Evolutionary conservation across 2,113 vertebrate genomes (phyloP).

Genomic region (Xenopus laevis): DNA sequence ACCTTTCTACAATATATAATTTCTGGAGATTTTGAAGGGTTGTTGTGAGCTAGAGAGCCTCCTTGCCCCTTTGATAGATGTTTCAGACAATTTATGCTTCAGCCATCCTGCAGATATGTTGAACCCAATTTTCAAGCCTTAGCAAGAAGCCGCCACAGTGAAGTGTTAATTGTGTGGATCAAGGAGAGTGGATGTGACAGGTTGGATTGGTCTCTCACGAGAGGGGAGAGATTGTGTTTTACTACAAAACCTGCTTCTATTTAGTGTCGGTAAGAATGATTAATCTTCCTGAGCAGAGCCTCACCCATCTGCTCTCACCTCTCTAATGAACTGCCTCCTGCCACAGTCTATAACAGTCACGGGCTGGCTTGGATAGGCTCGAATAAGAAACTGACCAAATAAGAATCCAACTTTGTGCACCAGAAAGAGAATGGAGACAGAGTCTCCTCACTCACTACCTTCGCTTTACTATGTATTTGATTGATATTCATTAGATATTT

Average conservation of each 20-base stretch:
- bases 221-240: slow-evolving; percentile 45
- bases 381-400: neutral
- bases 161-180: slow-evolving; percentile 42
- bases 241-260: slow-evolving; percentile 46
- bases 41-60: too few species aligned
- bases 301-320: slow-evolving; percentile 45
- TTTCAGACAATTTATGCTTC: too few species aligned
- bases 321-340: slow-evolving; percentile 45
- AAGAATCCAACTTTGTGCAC: too few species aligned
- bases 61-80: too few species aligned
- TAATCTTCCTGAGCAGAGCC: slow-evolving; percentile 41
- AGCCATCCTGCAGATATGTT: too few species aligned
- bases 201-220: slow-evolving; percentile 39
- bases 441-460: too few species aligned
- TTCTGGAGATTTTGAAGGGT: too few species aligned
- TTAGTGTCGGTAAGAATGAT: slow-evolving; percentile 44
- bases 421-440: too few species aligned
- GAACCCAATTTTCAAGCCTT: neutral
- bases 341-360: slow-evolving; percentile 44
- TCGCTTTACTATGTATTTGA: too few species aligned
- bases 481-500: too few species aligned
- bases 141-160: slow-evolving; percentile 18
- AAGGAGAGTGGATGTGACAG: slow-evolving; percentile 43
- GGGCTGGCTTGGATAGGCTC: slow-evolving; percentile 11
- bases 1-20: too few species aligned